phyloP scores from a whole-genome alignment of 2,113 vertebrate species.

The Catharus bicknelli region DNA sequence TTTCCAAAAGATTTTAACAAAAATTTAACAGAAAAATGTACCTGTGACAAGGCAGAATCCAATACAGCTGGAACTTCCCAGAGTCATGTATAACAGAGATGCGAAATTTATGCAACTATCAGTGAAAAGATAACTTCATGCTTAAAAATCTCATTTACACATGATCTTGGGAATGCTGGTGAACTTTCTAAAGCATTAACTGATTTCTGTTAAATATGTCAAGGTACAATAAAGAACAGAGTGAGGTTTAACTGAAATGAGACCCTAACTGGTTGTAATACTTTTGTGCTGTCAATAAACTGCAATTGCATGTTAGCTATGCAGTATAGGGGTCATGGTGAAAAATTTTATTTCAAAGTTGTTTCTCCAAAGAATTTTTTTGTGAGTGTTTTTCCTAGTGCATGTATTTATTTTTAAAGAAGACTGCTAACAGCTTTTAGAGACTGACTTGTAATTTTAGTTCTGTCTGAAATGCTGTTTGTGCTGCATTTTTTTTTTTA shows the following conservation, averaged over 20 bases:
- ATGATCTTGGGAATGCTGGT: neutral
- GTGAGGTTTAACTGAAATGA: neutral
- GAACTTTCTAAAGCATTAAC: neutral
- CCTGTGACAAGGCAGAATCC: neutral
- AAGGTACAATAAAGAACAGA: neutral
- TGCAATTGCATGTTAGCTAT: neutral
- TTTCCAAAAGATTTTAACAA: neutral
- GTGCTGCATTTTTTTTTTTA: neutral
- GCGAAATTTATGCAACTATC: neutral
- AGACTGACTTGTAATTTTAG: neutral
- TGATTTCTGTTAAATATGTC: neutral
- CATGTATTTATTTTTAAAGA: neutral
- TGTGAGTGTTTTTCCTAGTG: neutral
- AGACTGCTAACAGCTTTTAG: neutral
- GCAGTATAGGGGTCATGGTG: neutral
- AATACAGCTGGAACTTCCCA: neutral
- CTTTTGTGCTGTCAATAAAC: neutral
- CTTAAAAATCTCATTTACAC: neutral
- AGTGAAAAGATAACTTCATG: neutral
- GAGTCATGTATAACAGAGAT: neutral
- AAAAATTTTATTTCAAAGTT: neutral
- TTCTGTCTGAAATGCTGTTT: neutral
- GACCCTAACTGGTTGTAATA: neutral
- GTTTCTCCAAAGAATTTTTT: neutral
- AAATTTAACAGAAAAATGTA: neutral